Conservation (phyloP, 1,140 invertebrate genomes). For the Sitophilus oryzae region DNA sequence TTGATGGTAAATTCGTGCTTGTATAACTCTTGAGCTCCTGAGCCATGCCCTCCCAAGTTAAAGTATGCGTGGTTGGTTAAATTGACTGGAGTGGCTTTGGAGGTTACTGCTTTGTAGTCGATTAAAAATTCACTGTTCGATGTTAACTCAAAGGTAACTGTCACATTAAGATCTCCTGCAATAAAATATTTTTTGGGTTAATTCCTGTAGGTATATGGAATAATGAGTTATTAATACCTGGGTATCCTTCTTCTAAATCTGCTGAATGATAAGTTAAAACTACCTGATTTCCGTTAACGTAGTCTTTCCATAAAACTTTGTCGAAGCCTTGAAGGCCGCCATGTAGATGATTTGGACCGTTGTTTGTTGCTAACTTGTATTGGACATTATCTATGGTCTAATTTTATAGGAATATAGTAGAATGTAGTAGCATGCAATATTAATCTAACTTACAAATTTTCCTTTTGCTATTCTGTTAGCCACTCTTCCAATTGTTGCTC, state of each 20-base stretch:
- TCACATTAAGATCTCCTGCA: slow-evolving; percentile 59
- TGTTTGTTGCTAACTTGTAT: slow-evolving; percentile 69
- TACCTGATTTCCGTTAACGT: slow-evolving; percentile 40
- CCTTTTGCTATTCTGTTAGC: slow-evolving; percentile 77
- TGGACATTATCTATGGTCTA: slow-evolving; percentile 55
- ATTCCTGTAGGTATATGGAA: too few species aligned
- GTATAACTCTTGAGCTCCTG: slow-evolving; percentile 52
- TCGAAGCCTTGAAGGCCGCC: slow-evolving; percentile 83
- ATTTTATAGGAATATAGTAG: too few species aligned
- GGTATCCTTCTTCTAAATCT: slow-evolving; percentile 86
- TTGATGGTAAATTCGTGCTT: slow-evolving; percentile 70
- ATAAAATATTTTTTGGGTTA: not conserved
- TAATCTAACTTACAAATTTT: slow-evolving; percentile 52
- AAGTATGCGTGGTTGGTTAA: slow-evolving; percentile 93
- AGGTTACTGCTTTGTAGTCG: slow-evolving; percentile 65
- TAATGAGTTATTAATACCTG: slow-evolving; percentile 45
- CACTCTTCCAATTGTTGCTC: slow-evolving; percentile 80
- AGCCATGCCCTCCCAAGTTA: slow-evolving; percentile 80
- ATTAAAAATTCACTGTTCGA: slow-evolving; percentile 67
- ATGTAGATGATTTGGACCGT: slow-evolving; percentile 69
- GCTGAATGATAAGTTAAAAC: slow-evolving; percentile 38
- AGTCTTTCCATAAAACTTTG: slow-evolving; percentile 55
- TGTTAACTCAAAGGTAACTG: slow-evolving; percentile 65
- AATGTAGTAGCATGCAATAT: too few species aligned
- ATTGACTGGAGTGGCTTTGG: slow-evolving; percentile 78